Conservation (phyloP, 1,140 invertebrate genomes). For the Sarcophaga bullata region DNA sequence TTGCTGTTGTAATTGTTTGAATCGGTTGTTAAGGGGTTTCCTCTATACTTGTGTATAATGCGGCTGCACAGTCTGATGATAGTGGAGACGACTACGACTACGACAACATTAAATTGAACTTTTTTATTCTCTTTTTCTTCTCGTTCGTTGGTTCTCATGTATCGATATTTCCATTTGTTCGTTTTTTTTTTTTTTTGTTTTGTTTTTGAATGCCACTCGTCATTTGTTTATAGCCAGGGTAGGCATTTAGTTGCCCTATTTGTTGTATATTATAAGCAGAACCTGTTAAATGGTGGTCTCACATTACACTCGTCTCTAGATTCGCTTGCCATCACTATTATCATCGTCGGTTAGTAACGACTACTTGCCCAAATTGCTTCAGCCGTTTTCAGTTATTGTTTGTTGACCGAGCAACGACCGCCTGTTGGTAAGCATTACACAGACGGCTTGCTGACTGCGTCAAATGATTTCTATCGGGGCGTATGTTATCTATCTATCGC, state of each 20-base stretch:
- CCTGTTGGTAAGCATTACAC: too few relatives aligned
- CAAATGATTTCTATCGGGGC: conserved; percentile 1
- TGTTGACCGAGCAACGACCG: conserved; percentile 39
- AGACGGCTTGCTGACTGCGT: background rate
- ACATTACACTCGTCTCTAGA: background rate
- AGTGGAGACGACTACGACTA: background rate
- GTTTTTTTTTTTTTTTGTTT: too few relatives aligned
- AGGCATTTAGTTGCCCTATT: conserved; percentile 29
- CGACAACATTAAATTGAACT: background rate
- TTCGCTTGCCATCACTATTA: too few relatives aligned
- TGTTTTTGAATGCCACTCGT: too few relatives aligned
- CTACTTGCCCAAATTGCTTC: conserved; percentile 41
- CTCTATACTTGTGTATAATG: background rate
- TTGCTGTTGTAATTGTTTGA: background rate
- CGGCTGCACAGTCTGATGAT: background rate
- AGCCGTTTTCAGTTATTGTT: background rate
- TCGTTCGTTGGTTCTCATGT: too few relatives aligned
- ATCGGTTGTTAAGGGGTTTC: conserved; percentile 14
- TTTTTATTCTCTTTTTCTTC: background rate
- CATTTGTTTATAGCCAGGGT: background rate
- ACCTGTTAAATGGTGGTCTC: conserved; percentile 31
- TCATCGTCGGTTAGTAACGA: background rate
- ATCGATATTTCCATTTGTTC: too few relatives aligned
- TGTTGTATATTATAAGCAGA: background rate
- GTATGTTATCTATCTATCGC: conserved; percentile 52